A percentile compares a stretch with the other conserved stretches of the same genome.
These are phyloP conservation scores for Hermetia illucens DNA, from an alignment of 1,140 invertebrate genomes.

Conservation along the genomic window DNA sequence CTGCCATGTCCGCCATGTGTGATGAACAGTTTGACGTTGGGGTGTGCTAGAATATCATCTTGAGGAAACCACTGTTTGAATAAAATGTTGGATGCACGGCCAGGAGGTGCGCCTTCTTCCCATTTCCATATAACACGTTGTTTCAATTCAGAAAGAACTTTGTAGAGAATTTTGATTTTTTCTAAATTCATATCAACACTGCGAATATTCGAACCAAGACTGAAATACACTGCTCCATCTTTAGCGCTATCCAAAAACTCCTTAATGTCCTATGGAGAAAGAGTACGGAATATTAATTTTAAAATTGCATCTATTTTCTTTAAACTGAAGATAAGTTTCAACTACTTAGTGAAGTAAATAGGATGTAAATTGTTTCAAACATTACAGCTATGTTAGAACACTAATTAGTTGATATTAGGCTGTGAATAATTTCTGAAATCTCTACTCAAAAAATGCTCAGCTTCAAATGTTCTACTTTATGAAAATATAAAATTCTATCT, in stretches of 20 bases:
- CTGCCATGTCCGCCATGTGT: conserved; percentile 50
- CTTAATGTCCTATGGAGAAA: conserved; percentile 23
- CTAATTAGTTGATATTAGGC: too few relatives aligned
- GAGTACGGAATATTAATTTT: too few relatives aligned
- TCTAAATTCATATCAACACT: conserved; percentile 1
- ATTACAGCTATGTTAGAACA: too few relatives aligned
- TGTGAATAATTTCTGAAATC: too few relatives aligned
- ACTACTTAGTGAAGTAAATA: too few relatives aligned
- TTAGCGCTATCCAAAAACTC: conserved; percentile 11
- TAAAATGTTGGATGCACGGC: conserved; percentile 36
- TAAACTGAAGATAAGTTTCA: too few relatives aligned
- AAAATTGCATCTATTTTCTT: too few relatives aligned
- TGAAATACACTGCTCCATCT: conserved; percentile 13
- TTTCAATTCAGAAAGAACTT: too few relatives aligned
- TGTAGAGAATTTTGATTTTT: conserved; percentile 8
- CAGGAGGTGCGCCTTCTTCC: conserved; percentile 24
- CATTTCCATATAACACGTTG: conserved; percentile 36
- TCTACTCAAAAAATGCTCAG: too few relatives aligned
- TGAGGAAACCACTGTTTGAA: conserved; percentile 46
- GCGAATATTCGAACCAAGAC: conserved; percentile 10
- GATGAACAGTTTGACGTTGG: conserved; percentile 45
- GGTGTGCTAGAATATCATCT: conserved; percentile 41
- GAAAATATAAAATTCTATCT: too few relatives aligned
- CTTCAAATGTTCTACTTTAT: too few relatives aligned
- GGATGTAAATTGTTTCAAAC: too few relatives aligned